phyloP scores from a whole-genome alignment of 2,888 invertebrate species.

The Caenorhabditis sinica region DNA sequence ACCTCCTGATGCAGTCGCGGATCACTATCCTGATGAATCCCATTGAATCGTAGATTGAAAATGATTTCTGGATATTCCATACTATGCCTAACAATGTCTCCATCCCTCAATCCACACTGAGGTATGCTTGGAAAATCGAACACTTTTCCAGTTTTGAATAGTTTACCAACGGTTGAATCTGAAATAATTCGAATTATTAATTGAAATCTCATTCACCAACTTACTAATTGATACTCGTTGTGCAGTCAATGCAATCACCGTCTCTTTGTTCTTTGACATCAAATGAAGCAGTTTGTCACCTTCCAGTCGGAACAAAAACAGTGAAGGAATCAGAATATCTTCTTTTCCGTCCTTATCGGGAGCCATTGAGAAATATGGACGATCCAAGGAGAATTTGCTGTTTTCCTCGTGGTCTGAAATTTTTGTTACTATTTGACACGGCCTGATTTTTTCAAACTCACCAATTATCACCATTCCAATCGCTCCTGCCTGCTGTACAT shows the following conservation, averaged over 20 bases:
- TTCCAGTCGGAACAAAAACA: constrained; percentile 78
- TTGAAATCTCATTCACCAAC: neutral
- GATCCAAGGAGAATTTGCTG: constrained; percentile 88
- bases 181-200: neutral
- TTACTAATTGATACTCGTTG: constrained; percentile 1
- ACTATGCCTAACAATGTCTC: constrained; percentile 68
- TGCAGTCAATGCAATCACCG: constrained; percentile 5
- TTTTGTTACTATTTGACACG: neutral
- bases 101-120: constrained; percentile 58
- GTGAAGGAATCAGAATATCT: constrained; percentile 76
- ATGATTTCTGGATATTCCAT: constrained; percentile 55
- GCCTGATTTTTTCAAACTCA: constrained; percentile 76
- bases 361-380: constrained; percentile 96
- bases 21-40: constrained; percentile 70
- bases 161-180: constrained; percentile 29
- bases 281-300: constrained; percentile 49
- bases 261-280: constrained; percentile 32
- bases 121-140: constrained; percentile 14
- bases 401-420: constrained; percentile 88
- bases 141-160: constrained; percentile 30
- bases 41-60: constrained; percentile 76
- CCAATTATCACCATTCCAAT: constrained; percentile 90
- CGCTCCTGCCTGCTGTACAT: constrained; percentile 91
- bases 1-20: constrained; percentile 73
- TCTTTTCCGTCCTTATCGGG: constrained; percentile 90